Base-by-base conservation (phyloP, 2,113 vertebrate genomes). In the Malurus alboscapulatus region DNA sequence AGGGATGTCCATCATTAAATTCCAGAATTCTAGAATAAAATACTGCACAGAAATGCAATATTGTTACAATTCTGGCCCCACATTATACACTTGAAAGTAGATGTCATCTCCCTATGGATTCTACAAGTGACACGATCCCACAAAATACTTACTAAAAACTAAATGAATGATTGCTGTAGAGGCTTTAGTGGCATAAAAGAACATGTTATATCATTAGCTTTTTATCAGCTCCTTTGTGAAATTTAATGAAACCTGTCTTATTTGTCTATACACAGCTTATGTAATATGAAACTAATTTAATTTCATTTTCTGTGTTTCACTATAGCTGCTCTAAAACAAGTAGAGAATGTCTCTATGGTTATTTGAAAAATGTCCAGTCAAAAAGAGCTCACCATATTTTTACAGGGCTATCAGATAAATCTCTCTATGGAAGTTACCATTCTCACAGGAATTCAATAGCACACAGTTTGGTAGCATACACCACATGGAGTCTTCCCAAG, bases 391-490 rank as follows among this genome's bases (percentile, higher is more conserved):
- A 83, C 53, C 86, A 81, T 93, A 95, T 90, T 96, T 91, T 96
- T 84, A 54, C 76, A 93, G 22, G 68, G 68, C 65, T 96, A 93
- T 92, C 90, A 92, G 93, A 93, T 92, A 93, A 94, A 88, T 90
- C 94, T 74, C 86, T 79, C 67, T 90, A 20, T 58, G 48, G 55
- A 95, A 96, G 81, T 95, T 97, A 92, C 79, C 85, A 65, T 78
- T 93, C 66, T 96, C 85, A 96, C 63, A 75, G 90, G 94, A 88
- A 91, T 96, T 95, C 92, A 97, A 96, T 91, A 84, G 63, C 93
- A 61, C 91, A 92, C 62, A 96, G 92, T 90, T 95, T 89, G 84
- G 92, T 81, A 94, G 87, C 71, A 74, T 30, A 76, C 32, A 73
- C 69, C 92, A 95, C 78, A 81, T n/a, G 51, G 92, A 96, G 83